Base-by-base conservation (phyloP, 2,797 vertebrate genomes). In the Emys orbicularis region DNA sequence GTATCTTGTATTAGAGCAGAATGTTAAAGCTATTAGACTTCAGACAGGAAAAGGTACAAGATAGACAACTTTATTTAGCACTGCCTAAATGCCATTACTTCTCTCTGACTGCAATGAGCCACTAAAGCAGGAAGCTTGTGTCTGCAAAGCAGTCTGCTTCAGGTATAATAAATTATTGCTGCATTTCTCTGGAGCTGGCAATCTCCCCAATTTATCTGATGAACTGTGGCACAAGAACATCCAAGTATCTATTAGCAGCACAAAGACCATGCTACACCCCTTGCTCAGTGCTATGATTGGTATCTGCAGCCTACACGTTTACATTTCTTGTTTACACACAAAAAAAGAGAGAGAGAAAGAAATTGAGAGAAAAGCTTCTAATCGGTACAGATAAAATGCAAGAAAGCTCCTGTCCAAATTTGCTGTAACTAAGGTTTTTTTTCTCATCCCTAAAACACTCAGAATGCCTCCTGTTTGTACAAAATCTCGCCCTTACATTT, bases 1-100 rank as follows among this genome's bases (percentile, higher is more conserved):
- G 21, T 50, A 59, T 86, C 85, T 81, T 59, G 12, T 44, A 88
- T 81, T 89, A 2, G 0, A 90, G 57, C 13, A 86, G 50, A 49
- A 79, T 53, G 47, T 27, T 93, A 84, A 89, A 96, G 59, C 52
- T 81, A 19, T 92, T 86, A 95, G 41, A 85, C 65, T 56, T 88
- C 49, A 2, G 52, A 44, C 0, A 0, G 50, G 57, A 47, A 81
- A 90, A 92, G 16, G 49, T n/a, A 49, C 11, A 84, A 84, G 57
- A 79, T 12, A 57, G 10, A 91, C 93, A 56, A 83, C 52, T 81
- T 92, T n/a, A 84, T 90, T 83, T 76, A 93, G 83, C 52, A 2
- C 6, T 87, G 57, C 37, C 57, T 76, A 94, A 92, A 95, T 57
- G 56, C 76, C 83, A 83, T 79, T 83, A 37, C 27, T 87, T 53